A percentile compares a stretch with the other conserved stretches of the same genome.
Conservation (phyloP, 2,113 vertebrate genomes). For the Struthio camelus region DNA sequence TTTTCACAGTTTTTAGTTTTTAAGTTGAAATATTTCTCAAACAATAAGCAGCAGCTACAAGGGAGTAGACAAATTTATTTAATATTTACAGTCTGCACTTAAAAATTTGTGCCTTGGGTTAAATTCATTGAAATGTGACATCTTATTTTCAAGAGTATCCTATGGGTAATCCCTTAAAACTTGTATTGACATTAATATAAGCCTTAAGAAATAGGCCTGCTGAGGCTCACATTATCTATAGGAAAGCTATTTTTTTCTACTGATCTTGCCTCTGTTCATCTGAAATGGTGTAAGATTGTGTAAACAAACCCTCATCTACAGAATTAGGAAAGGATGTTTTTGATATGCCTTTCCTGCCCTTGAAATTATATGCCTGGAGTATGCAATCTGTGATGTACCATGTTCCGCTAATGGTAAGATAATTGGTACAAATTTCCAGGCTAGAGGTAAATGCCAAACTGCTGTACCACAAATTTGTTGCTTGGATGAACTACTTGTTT, state of each 20-base stretch:
- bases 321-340: slow-evolving; percentile 53
- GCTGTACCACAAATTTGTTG: slow-evolving; percentile 2
- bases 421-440: slow-evolving; percentile 59
- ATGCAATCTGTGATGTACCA: slow-evolving; percentile 42
- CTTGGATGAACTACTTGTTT: slow-evolving; percentile 15
- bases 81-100: slow-evolving; percentile 70
- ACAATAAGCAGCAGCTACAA: slow-evolving; percentile 68
- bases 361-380: slow-evolving; percentile 48
- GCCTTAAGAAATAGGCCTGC: slow-evolving; percentile 68
- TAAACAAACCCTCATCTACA: slow-evolving; percentile 66
- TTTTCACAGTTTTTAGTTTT: slow-evolving; percentile 77
- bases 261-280: slow-evolving; percentile 40
- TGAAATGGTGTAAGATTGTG: slow-evolving; percentile 34
- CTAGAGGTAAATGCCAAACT: slow-evolving; percentile 50
- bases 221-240: slow-evolving; percentile 53
- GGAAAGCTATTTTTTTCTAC: slow-evolving; percentile 41
- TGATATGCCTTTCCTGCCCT: slow-evolving; percentile 53
- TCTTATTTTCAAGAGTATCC: slow-evolving; percentile 71
- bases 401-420: slow-evolving; percentile 51
- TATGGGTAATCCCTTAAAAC: slow-evolving; percentile 58
- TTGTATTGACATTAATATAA: slow-evolving; percentile 73
- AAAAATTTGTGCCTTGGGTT: slow-evolving; percentile 71
- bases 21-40: slow-evolving; percentile 74
- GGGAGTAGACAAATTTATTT: slow-evolving; percentile 71
- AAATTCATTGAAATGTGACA: slow-evolving; percentile 72